Percentiles rank a stretch among this genome's conserved stretches.
Evolutionary conservation across 2,888 invertebrate species (phyloP).

Genomic region (Lysandra bellargus): DNA sequence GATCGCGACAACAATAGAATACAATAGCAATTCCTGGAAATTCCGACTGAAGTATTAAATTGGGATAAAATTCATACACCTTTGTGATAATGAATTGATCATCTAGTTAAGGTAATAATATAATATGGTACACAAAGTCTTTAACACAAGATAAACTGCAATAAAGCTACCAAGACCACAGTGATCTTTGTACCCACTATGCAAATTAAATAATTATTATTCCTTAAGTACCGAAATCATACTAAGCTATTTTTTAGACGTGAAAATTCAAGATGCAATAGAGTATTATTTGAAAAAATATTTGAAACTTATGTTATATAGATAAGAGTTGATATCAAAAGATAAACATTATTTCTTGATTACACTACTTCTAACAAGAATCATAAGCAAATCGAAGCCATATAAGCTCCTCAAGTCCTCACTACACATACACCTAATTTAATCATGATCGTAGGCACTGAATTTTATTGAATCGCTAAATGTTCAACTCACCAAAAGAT

Average conservation of each 20-base stretch:
- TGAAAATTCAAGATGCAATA: not conserved
- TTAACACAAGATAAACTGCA: not conserved
- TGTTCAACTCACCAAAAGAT: not conserved
- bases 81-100: not conserved
- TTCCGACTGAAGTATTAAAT: too few relatives aligned
- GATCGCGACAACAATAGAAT: too few relatives aligned
- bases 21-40: too few relatives aligned
- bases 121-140: not conserved
- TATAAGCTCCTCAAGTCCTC: not conserved
- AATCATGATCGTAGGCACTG: not conserved
- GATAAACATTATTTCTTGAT: slow-evolving; percentile 4
- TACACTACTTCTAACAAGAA: not conserved
- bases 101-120: not conserved
- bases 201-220: not conserved
- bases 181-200: slow-evolving; percentile 5
- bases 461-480: not conserved
- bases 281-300: not conserved
- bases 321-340: slow-evolving; percentile 26
- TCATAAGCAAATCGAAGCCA: slow-evolving; percentile 13
- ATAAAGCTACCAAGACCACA: not conserved
- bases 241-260: not conserved
- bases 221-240: not conserved
- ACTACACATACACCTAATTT: not conserved
- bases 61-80: too few relatives aligned
- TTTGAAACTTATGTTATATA: not conserved